Base-by-base conservation (phyloP, 1,140 invertebrate species). In the Brachionus manjavacas region DNA sequence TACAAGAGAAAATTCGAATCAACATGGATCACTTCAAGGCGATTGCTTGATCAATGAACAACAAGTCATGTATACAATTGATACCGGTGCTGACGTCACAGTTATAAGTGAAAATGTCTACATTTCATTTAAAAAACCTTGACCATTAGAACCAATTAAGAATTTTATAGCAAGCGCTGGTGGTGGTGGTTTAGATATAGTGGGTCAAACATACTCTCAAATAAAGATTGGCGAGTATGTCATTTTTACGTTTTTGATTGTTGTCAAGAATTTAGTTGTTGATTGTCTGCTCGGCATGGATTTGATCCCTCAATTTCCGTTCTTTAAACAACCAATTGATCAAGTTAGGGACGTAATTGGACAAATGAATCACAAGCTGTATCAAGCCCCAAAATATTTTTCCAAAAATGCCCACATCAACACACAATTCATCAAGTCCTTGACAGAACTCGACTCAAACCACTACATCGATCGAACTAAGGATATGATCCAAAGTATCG, bases 301-400 rank as follows among this genome's bases (percentile, higher is more conserved):
- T 68, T 68, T 68, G 64, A 28, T 68, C 11, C 64, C 64, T 35
- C 23, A 28, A 68, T 68, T 68, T 68, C 64, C 64, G 28, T 68
- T 68, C 31, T 68, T 68, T 68, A 68, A 68, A 68, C 64, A 31
- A 68, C 64, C 64, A 28, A 35, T 68, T 28, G 64, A 68, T 68
- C 64, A 68, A 35, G 23, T 68, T 7, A 68, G 28, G 28, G 64
- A 68, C 23, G 23, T 28, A 68, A 68, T 68, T 68, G 14, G 14
- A 35, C 64, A 68, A 68, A 68, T 68, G 64, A 35, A 68, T 68
- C 23, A 68, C 64, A 68, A 68, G 64, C 64, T 68, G 23, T 68
- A 28, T 28, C 23, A 28, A 28, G 28, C 11, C 28, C 64, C 20
- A 68, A 68, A 68, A 52, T 52, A 52, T 52, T 52, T 52, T 52